phyloP scores from a whole-genome alignment of 2,888 invertebrate genomes.

The Taphrorychus bicolor region DNA sequence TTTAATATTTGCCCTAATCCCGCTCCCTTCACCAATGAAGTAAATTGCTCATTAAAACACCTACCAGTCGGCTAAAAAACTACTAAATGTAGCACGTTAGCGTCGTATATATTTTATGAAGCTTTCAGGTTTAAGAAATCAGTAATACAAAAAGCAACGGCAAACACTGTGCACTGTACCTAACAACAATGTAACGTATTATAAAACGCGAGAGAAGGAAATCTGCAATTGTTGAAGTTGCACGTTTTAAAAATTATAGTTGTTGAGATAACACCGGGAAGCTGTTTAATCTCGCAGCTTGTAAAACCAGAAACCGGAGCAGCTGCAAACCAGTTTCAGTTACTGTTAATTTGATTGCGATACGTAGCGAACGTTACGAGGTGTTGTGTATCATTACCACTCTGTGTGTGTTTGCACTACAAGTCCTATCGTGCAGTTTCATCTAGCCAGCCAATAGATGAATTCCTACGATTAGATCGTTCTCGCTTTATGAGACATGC shows the following conservation, averaged over 20 bases:
- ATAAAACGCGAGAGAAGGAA: too few relatives aligned
- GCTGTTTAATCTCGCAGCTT: conserved; percentile 19
- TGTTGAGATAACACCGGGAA: conserved; percentile 9
- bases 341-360: conserved; percentile 32
- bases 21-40: too few relatives aligned
- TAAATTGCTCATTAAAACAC: too few relatives aligned
- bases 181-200: too few relatives aligned
- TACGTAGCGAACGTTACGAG: conserved; percentile 15
- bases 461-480: not conserved
- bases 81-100: too few relatives aligned
- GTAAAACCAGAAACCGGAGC: conserved; percentile 19
- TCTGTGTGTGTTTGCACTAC: not conserved
- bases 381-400: not conserved
- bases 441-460: not conserved
- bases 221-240: too few relatives aligned
- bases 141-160: too few relatives aligned
- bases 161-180: too few relatives aligned
- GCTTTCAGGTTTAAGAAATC: too few relatives aligned
- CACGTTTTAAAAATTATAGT: conserved; percentile 23
- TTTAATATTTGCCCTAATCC: too few relatives aligned
- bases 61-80: too few relatives aligned
- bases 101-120: too few relatives aligned
- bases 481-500: not conserved
- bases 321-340: conserved; percentile 30
- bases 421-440: not conserved